Conservation (phyloP, 2,888 invertebrate genomes). For the Phortica okadai region DNA sequence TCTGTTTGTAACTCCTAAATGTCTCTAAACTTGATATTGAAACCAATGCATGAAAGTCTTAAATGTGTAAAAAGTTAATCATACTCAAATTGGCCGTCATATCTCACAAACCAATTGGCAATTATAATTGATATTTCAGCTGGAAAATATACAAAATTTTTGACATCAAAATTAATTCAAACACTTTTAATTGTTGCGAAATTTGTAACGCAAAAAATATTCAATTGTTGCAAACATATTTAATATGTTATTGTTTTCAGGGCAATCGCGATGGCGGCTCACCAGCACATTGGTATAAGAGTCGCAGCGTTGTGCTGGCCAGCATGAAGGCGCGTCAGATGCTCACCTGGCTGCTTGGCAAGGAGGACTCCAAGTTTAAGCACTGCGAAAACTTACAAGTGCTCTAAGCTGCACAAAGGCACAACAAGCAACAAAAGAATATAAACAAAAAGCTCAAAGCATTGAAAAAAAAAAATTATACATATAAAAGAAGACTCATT, state of each 20-base stretch:
- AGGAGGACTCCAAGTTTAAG: slow-evolving; percentile 93
- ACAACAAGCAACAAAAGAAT: slow-evolving; percentile 11
- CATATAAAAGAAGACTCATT: background rate
- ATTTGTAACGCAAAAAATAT: background rate
- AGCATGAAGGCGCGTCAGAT: slow-evolving; percentile 94
- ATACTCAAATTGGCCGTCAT: background rate
- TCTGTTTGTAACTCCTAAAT: background rate
- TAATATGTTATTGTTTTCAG: slow-evolving; percentile 55
- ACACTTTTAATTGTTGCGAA: background rate
- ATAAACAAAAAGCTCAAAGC: slow-evolving; percentile 44
- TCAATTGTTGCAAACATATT: background rate
- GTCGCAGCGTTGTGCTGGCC: slow-evolving; percentile 88
- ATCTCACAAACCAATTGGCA: background rate
- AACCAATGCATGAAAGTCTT: background rate
- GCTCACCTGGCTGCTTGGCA: slow-evolving; percentile 93
- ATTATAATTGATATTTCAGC: too few species aligned
- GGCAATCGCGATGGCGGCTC: slow-evolving; percentile 77
- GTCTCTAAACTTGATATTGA: background rate
- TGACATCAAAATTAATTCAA: background rate
- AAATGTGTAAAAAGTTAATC: background rate
- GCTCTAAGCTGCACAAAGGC: slow-evolving; percentile 79
- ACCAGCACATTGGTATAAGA: slow-evolving; percentile 89
- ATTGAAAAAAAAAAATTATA: slow-evolving; percentile 5
- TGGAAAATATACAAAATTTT: too few species aligned
- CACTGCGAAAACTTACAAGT: slow-evolving; percentile 93